Percentiles rank a stretch among this genome's conserved stretches.
Conservation (phyloP, 2,888 invertebrate species). For the Saturnia pavonia region DNA sequence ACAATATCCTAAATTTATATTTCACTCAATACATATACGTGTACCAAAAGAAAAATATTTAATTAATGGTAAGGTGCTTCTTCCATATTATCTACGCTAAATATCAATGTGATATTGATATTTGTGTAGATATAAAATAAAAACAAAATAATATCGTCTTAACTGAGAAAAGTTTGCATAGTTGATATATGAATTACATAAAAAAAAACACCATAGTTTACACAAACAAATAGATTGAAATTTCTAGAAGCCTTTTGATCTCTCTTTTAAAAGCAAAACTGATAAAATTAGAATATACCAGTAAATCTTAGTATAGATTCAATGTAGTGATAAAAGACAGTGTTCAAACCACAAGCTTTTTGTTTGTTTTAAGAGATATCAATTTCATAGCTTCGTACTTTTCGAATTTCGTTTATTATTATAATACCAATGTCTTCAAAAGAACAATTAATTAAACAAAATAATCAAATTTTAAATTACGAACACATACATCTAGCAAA, state of each 20-base stretch:
- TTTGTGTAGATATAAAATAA: conserved; percentile 35
- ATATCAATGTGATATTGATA: conserved; percentile 41
- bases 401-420: neutral
- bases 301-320: neutral
- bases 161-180: conserved; percentile 12
- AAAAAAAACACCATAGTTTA: too few relatives aligned
- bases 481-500: conserved; percentile 11
- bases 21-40: conserved; percentile 30
- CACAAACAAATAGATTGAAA: too few relatives aligned
- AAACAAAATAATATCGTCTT: conserved; percentile 32
- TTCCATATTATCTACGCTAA: conserved; percentile 27
- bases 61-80: conserved; percentile 43
- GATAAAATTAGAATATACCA: neutral
- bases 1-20: conserved; percentile 54
- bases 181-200: neutral
- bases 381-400: neutral
- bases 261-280: too few relatives aligned
- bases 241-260: too few relatives aligned
- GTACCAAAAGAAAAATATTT: conserved; percentile 42
- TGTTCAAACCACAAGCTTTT: too few relatives aligned
- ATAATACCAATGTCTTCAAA: neutral
- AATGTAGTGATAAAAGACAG: neutral
- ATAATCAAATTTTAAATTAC: neutral
- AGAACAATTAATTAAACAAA: neutral
- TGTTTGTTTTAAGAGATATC: neutral